These are phyloP conservation scores for Neodiprion fabricii DNA, from an alignment of 1,140 invertebrate species.

Conservation along the genomic window DNA sequence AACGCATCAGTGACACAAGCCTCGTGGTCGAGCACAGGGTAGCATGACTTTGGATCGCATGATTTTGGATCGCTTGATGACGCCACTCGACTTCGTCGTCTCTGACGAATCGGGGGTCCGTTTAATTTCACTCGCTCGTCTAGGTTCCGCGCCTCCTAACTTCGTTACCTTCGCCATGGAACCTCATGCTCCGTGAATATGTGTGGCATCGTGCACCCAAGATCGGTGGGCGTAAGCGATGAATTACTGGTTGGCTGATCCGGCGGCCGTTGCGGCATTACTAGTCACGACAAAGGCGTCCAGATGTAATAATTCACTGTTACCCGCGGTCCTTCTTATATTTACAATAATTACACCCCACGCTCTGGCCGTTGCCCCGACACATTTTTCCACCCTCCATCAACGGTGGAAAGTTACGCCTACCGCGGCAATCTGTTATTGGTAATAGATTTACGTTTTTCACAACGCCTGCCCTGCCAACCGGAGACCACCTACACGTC, in stretches of 20 bases:
- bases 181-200: background rate
- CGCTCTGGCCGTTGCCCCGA: background rate
- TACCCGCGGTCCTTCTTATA: conserved; percentile 29
- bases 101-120: background rate
- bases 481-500: background rate
- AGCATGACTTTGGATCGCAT: too few species aligned
- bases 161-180: background rate
- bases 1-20: too few species aligned
- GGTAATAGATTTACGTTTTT: conserved; percentile 5
- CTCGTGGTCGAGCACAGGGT: too few species aligned
- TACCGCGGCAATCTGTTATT: conserved; percentile 1
- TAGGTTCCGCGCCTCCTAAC: background rate
- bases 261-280: conserved; percentile 30
- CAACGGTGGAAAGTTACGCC: conserved; percentile 1
- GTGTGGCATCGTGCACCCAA: background rate
- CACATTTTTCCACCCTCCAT: background rate
- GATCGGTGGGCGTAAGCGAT: conserved; percentile 27
- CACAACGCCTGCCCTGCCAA: conserved; percentile 1
- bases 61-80: too few species aligned
- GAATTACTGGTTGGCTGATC: conserved; percentile 30
- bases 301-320: conserved; percentile 30
- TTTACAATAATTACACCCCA: conserved; percentile 43
- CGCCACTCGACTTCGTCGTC: too few species aligned
- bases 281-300: conserved; percentile 38
- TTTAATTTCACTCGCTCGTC: conserved; percentile 25